Evolutionary conservation across 2,888 invertebrate species (phyloP).

Genomic region (Drepanosiphum platanoidis): DNA sequence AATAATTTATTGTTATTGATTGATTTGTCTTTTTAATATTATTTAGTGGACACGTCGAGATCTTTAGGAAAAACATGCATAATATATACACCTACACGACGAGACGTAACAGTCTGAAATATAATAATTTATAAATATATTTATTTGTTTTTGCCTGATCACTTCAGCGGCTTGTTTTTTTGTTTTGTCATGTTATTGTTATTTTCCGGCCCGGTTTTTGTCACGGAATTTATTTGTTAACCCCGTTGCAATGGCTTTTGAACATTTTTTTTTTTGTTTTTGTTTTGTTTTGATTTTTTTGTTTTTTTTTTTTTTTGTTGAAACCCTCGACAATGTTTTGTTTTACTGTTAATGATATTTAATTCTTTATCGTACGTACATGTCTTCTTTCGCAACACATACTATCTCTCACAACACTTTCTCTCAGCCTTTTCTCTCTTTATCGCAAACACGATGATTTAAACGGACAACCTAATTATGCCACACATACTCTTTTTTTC

Average conservation of each 20-base stretch:
- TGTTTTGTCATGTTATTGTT: slow-evolving; percentile 53
- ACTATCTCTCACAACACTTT: background rate
- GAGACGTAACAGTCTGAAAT: slow-evolving; percentile 25
- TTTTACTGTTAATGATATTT: slow-evolving; percentile 1
- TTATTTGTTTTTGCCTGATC: slow-evolving; percentile 61
- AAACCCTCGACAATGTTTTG: slow-evolving; percentile 15
- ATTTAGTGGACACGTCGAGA: slow-evolving; percentile 55
- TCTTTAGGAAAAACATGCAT: slow-evolving; percentile 61
- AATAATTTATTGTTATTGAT: background rate
- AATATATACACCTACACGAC: slow-evolving; percentile 55
- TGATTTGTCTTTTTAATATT: background rate
- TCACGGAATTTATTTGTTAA: slow-evolving; percentile 45
- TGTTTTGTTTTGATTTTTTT: slow-evolving; percentile 23
- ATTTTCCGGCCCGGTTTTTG: slow-evolving; percentile 48
- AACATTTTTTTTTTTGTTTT: slow-evolving; percentile 35
- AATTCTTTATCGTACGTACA: slow-evolving; percentile 9
- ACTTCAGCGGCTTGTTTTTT: slow-evolving; percentile 60
- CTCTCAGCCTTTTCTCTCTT: background rate
- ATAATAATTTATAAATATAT: slow-evolving; percentile 30
- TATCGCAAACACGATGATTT: background rate
- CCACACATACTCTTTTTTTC: background rate
- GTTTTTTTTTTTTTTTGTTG: slow-evolving; percentile 18
- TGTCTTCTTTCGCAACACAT: background rate
- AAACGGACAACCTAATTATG: background rate
- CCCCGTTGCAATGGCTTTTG: slow-evolving; percentile 60